phyloP scores from a whole-genome alignment of 2,888 invertebrate genomes.

The Agrotis ipsilon region DNA sequence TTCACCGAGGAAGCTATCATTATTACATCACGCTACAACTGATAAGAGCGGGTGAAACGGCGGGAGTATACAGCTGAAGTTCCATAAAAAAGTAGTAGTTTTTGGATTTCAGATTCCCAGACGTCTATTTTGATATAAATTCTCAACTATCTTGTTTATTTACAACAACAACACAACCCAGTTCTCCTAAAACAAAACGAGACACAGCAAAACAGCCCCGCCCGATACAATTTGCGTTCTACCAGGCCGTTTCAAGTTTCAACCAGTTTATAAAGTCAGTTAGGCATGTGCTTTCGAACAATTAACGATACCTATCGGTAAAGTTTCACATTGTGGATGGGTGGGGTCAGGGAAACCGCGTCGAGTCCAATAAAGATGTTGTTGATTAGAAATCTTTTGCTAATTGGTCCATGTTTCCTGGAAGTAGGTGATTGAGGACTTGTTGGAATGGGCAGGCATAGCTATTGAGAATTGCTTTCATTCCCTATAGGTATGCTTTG shows the following conservation, averaged over 20 bases:
- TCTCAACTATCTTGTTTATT: neutral
- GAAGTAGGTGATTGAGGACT: slow-evolving; percentile 37
- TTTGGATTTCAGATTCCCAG: neutral
- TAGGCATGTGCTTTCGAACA: slow-evolving; percentile 85
- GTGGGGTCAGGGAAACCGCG: slow-evolving; percentile 59
- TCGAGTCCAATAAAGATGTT: slow-evolving; percentile 47
- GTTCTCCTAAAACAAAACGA: neutral
- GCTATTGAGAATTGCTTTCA: neutral
- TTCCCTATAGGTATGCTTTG: no score
- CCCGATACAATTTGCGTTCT: slow-evolving; percentile 46
- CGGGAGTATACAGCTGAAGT: no score
- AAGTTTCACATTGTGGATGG: slow-evolving; percentile 68
- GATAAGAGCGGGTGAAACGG: no score
- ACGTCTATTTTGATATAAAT: neutral
- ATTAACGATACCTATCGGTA: slow-evolving; percentile 78
- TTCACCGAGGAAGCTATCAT: no score
- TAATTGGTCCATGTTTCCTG: slow-evolving; percentile 52
- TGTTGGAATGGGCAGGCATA: neutral
- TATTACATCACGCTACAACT: no score
- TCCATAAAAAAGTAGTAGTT: no score
- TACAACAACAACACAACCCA: slow-evolving; percentile 1
- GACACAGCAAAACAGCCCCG: neutral
- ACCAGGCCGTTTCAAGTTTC: slow-evolving; percentile 22
- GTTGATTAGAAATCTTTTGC: slow-evolving; percentile 59
- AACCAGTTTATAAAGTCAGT: slow-evolving; percentile 48